Conservation (phyloP, 2,888 invertebrate species). For the Oxystoma pomonae region DNA sequence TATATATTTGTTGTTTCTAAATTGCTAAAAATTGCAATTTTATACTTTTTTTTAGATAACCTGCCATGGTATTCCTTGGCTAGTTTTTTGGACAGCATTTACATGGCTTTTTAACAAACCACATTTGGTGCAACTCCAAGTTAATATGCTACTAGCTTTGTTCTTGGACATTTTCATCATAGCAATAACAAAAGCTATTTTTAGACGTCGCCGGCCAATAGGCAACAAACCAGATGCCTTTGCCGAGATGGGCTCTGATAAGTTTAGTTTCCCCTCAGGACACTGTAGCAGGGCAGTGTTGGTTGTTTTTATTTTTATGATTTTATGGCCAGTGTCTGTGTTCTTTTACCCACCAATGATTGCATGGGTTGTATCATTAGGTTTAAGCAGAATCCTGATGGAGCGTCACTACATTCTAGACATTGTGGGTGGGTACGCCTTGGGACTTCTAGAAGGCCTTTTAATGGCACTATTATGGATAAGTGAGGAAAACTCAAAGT, state of each 20-base stretch:
- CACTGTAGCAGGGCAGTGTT: constrained; percentile 84
- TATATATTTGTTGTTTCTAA: constrained; percentile 4
- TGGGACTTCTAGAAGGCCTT: constrained; percentile 71
- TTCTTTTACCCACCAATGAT: constrained; percentile 61
- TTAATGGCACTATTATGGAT: constrained; percentile 66
- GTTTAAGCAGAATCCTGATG: constrained; percentile 74
- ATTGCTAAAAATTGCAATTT: neutral
- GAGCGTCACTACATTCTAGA: constrained; percentile 87
- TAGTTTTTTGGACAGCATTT: constrained; percentile 70
- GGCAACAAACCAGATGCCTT: constrained; percentile 61
- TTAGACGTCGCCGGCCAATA: constrained; percentile 72
- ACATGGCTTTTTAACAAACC: constrained; percentile 71
- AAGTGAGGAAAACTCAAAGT: constrained; percentile 57
- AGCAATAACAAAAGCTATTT: constrained; percentile 71
- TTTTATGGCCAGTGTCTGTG: constrained; percentile 57
- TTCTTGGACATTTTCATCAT: constrained; percentile 75
- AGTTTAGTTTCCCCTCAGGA: constrained; percentile 92
- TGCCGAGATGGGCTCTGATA: constrained; percentile 72
- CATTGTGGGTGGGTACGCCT: constrained; percentile 66
- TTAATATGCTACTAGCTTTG: constrained; percentile 82
- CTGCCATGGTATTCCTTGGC: constrained; percentile 87
- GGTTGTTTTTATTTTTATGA: constrained; percentile 68
- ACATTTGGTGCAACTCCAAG: constrained; percentile 71
- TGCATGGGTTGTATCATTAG: constrained; percentile 72
- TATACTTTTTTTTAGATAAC: constrained; percentile 61